Conservation (phyloP, 2,113 vertebrate genomes). For the Bombycilla garrulus region DNA sequence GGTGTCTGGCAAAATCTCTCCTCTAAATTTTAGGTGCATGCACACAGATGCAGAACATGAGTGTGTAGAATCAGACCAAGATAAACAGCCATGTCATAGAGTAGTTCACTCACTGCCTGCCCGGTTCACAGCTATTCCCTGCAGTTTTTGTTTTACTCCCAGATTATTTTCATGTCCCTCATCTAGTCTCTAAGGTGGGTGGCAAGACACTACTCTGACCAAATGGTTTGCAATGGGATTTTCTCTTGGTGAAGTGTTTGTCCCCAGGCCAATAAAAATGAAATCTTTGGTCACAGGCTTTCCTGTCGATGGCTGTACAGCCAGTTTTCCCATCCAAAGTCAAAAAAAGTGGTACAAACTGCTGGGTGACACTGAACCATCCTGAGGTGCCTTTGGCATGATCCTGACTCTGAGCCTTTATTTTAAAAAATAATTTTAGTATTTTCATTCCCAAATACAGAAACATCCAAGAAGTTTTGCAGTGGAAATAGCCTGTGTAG, state of each 20-base stretch:
- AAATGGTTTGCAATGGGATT: not conserved
- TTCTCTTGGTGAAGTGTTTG: not conserved
- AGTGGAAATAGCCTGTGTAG: not conserved
- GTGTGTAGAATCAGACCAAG: not conserved
- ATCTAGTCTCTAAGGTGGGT: not conserved
- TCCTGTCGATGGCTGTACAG: fast-evolving
- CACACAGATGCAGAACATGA: not conserved
- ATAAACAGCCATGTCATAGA: fast-evolving
- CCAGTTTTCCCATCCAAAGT: not conserved
- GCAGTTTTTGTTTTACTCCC: not conserved
- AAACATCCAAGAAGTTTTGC: not conserved
- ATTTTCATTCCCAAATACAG: not conserved
- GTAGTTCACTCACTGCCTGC: not conserved
- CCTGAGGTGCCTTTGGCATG: not conserved
- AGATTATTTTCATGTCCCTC: not conserved
- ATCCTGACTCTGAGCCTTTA: not conserved
- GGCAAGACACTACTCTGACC: not conserved
- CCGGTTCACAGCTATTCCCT: not conserved
- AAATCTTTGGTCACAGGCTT: not conserved
- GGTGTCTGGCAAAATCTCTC: not conserved
- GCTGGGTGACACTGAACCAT: not conserved
- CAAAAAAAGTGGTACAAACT: not conserved
- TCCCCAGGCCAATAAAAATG: not conserved
- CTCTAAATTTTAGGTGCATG: not conserved
- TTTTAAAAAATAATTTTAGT: not conserved